These are phyloP conservation scores for Streblospio benedicti DNA, from an alignment of 1,140 invertebrate genomes.

Conservation along the genomic window DNA sequence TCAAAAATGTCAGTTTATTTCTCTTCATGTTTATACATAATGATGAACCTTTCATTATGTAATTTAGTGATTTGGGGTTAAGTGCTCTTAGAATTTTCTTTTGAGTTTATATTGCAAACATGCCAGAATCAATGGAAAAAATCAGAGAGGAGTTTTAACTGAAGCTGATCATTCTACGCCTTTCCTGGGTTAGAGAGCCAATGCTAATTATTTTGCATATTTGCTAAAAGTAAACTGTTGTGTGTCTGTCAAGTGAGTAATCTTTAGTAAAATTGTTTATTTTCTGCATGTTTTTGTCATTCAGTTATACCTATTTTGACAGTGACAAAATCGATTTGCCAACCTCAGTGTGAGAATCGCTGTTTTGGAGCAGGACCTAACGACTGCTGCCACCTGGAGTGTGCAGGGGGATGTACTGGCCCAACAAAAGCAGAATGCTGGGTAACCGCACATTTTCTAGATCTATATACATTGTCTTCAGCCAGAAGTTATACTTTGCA, in stretches of 20 bases:
- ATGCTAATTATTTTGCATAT: neutral
- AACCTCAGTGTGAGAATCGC: constrained; percentile 82
- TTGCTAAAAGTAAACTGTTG: neutral
- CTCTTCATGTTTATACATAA: neutral
- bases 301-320: no score
- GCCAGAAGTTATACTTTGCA: no score
- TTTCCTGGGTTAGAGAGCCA: neutral
- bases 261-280: no score
- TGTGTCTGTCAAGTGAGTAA: constrained; percentile 2
- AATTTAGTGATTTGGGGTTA: neutral
- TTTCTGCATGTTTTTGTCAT: neutral
- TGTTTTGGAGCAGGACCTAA: constrained; percentile 80
- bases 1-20: constrained; percentile 59
- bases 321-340: constrained; percentile 64
- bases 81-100: neutral
- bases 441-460: no score
- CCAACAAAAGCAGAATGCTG: constrained; percentile 87
- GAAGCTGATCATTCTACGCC: no score
- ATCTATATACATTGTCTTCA: no score
- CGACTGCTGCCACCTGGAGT: constrained; percentile 93
- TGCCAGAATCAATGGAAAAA: no score
- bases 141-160: no score
- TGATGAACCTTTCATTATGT: neutral
- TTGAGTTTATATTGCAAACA: no score
- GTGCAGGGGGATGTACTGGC: constrained; percentile 87